phyloP scores from a whole-genome alignment of 2,797 vertebrate genomes.

The Lophius americanus region DNA sequence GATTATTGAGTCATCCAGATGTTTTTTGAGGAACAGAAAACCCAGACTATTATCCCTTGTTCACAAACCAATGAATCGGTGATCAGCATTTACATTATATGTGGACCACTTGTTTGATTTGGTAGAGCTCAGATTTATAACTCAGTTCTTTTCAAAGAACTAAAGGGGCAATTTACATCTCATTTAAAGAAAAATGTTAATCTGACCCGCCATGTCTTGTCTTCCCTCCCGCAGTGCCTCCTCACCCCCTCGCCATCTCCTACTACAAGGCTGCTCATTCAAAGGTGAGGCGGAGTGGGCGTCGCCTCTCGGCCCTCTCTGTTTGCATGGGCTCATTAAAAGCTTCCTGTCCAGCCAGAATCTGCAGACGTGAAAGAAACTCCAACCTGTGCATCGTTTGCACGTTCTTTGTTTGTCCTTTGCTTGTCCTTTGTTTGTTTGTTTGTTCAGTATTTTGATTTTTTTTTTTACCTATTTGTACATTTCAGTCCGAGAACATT shows the following conservation, averaged over 20 bases:
- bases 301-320: not conserved
- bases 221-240: conserved; percentile 86
- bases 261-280: conserved; percentile 91
- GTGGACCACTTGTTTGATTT: too few species aligned
- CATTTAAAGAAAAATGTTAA: not conserved
- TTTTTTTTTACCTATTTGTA: conserved; percentile 57
- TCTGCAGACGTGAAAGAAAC: conserved; percentile 8
- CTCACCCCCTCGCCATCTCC: conserved; percentile 91
- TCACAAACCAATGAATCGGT: too few species aligned
- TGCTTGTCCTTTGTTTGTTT: conserved; percentile 44
- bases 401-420: conserved; percentile 36
- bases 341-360: conserved; percentile 17
- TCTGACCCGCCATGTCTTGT: conserved; percentile 25
- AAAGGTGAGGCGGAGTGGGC: conserved; percentile 87
- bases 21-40: too few species aligned
- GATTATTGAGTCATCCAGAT: too few species aligned
- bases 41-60: too few species aligned
- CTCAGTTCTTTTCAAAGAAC: too few species aligned
- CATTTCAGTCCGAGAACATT: conserved; percentile 75
- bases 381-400: conserved; percentile 23
- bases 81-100: too few species aligned
- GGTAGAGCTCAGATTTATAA: too few species aligned
- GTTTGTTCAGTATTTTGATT: conserved; percentile 65
- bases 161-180: too few species aligned
- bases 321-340: conserved; percentile 12